phyloP scores from a whole-genome alignment of 2,888 invertebrate genomes.

The Monoplex corrugatus region DNA sequence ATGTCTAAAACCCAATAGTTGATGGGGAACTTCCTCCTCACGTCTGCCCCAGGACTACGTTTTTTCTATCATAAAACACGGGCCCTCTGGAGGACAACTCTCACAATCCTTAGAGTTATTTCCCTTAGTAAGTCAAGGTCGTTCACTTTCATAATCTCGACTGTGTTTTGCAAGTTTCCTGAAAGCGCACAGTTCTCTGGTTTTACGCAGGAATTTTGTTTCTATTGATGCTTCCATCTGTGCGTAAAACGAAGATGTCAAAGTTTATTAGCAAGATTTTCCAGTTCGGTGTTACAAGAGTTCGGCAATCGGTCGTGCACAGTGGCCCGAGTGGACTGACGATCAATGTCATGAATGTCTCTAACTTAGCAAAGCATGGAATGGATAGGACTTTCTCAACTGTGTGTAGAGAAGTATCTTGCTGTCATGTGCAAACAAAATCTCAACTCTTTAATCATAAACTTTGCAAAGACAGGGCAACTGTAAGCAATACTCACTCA shows the following conservation, averaged over 20 bases:
- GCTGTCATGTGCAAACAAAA: neutral
- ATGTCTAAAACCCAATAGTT: neutral
- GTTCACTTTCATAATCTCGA: conserved; percentile 26
- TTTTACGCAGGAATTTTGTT: neutral
- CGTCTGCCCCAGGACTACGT: neutral
- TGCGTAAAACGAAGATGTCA: neutral
- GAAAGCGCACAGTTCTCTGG: neutral
- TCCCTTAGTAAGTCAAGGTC: conserved; percentile 3
- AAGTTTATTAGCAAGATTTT: neutral
- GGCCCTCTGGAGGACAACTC: conserved; percentile 24
- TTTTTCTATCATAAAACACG: conserved; percentile 26
- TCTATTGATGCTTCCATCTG: no score
- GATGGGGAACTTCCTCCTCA: neutral
- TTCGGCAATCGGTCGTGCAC: neutral
- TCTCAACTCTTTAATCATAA: neutral
- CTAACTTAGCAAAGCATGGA: no score
- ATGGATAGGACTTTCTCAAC: neutral
- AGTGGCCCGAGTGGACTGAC: neutral
- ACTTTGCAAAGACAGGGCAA: no score
- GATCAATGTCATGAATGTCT: no score
- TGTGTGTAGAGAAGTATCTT: no score
- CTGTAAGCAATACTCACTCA: neutral
- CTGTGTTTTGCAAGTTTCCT: neutral
- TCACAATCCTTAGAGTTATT: neutral
- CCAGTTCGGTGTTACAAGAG: neutral